Evolutionary conservation across 1,140 invertebrate genomes (phyloP).

Genomic region (Drosophila kikkawai): DNA sequence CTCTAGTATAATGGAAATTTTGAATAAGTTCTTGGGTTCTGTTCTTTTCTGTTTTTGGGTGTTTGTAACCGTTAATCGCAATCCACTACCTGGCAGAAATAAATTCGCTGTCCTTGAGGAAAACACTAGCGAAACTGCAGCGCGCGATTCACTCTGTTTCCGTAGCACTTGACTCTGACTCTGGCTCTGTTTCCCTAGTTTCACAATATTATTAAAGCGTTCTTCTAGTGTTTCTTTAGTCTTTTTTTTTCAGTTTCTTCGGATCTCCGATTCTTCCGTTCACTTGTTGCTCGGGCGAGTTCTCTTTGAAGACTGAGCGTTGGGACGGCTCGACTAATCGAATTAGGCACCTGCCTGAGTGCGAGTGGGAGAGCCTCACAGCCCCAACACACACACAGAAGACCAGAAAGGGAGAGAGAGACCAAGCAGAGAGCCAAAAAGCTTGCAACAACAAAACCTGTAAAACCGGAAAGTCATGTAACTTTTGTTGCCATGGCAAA

Average conservation of each 20-base stretch:
- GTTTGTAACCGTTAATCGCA: slow-evolving; percentile 4
- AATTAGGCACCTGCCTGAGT: slow-evolving; percentile 66
- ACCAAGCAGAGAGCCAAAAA: slow-evolving; percentile 37
- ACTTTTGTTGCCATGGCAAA: slow-evolving; percentile 53
- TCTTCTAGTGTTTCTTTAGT: slow-evolving; percentile 21
- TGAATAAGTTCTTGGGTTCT: slow-evolving; percentile 19
- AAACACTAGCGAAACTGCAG: slow-evolving; percentile 52
- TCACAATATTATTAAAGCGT: slow-evolving; percentile 37
- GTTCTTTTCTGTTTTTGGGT: background rate
- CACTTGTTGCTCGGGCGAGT: slow-evolving; percentile 56
- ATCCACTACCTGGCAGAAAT: slow-evolving; percentile 56
- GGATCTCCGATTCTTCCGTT: slow-evolving; percentile 36
- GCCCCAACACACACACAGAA: slow-evolving; percentile 8
- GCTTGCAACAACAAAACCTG: slow-evolving; percentile 60
- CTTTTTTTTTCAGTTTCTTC: slow-evolving; percentile 17
- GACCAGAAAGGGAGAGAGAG: background rate
- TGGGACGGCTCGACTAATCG: slow-evolving; percentile 56
- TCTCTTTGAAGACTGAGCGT: slow-evolving; percentile 58
- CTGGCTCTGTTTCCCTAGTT: slow-evolving; percentile 23
- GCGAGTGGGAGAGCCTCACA: slow-evolving; percentile 32
- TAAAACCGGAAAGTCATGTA: slow-evolving; percentile 76
- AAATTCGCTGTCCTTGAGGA: slow-evolving; percentile 27
- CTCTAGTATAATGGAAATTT: slow-evolving; percentile 79
- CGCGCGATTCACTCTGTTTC: slow-evolving; percentile 51
- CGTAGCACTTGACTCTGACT: slow-evolving; percentile 20